Evolutionary conservation across 2,113 vertebrate species (phyloP).

Genomic region (Micronisus gabar): DNA sequence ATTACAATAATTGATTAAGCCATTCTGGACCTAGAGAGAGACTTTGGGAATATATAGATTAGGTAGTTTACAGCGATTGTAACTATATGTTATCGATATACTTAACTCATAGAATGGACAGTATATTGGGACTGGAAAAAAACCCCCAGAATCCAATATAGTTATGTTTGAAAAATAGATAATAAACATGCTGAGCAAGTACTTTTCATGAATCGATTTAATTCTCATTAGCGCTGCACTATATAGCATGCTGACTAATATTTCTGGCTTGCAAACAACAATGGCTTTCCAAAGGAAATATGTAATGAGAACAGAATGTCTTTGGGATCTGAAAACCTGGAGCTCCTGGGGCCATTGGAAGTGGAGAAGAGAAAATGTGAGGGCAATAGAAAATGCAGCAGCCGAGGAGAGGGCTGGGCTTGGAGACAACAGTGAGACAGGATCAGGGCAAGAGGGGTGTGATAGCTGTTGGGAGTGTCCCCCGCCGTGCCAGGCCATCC

Average conservation of each 20-base stretch:
- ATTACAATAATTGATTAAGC: background rate
- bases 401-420: background rate
- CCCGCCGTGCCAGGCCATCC: fast-evolving
- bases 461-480: background rate
- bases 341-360: background rate
- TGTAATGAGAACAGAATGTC: background rate
- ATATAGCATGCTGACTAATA: slow-evolving; percentile 5
- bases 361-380: background rate
- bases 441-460: fast-evolving
- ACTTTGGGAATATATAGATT: background rate
- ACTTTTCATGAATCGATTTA: slow-evolving; percentile 11
- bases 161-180: background rate
- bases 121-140: background rate
- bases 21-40: background rate
- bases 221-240: slow-evolving; percentile 18
- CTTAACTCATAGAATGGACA: background rate
- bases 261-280: background rate
- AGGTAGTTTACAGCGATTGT: background rate
- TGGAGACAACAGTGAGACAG: fast-evolving
- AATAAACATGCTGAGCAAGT: slow-evolving; percentile 35
- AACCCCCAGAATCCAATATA: background rate
- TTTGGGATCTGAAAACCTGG: background rate
- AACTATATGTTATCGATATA: background rate
- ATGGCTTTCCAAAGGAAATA: background rate
- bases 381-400: background rate